phyloP scores from a whole-genome alignment of 2,113 vertebrate species.

The Hippocampus comes region DNA sequence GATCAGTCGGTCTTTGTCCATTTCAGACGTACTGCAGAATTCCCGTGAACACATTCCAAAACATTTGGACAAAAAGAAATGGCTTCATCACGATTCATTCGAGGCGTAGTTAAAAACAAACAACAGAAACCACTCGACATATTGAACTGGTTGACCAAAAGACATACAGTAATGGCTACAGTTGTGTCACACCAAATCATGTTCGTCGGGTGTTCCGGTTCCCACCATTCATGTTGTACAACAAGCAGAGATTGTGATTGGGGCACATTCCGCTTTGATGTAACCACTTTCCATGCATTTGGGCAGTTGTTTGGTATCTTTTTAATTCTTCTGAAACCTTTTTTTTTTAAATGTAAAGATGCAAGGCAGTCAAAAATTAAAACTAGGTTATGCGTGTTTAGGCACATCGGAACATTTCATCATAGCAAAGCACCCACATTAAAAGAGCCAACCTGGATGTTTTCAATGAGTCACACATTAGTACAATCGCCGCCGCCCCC shows the following conservation, averaged over 20 bases:
- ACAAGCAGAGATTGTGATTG: not conserved
- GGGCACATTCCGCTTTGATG: not conserved
- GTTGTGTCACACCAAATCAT: not conserved
- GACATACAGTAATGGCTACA: not conserved
- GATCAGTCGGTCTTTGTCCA: not conserved
- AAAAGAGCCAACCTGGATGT: constrained; percentile 43
- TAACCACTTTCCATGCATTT: not conserved
- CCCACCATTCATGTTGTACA: not conserved
- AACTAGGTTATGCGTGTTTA: constrained; percentile 31
- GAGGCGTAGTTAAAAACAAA: not conserved
- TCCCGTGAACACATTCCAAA: not conserved
- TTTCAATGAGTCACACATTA: constrained; percentile 3
- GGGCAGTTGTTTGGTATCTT: not conserved
- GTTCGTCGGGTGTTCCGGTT: not conserved
- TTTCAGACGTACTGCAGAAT: not conserved
- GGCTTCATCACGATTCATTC: not conserved
- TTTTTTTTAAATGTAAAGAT: not conserved
- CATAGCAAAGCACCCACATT: constrained; percentile 40
- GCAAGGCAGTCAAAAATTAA: constrained; percentile 13
- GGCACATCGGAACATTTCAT: constrained; percentile 60
- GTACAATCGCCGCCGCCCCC: not conserved
- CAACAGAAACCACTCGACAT: not conserved
- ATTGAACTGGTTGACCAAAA: not conserved
- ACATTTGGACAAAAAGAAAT: not conserved
- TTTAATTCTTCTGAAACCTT: not conserved